Conservation (phyloP, 1,140 invertebrate species). For the Papilio helenus region DNA sequence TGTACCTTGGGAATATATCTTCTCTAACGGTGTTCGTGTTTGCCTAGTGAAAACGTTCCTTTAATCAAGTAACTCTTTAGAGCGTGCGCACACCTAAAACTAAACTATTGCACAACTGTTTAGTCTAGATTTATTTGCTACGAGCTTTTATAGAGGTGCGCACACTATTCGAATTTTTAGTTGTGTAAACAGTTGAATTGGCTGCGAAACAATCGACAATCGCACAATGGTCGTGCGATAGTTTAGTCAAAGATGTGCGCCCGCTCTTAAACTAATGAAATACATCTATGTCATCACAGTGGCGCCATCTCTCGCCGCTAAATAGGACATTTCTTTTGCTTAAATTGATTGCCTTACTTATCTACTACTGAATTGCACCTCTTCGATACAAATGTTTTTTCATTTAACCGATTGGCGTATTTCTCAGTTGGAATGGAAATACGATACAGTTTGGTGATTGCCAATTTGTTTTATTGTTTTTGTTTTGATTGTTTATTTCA, state of each 20-base stretch:
- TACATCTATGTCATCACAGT: background rate
- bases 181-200: too few species aligned
- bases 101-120: too few species aligned
- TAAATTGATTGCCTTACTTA: slow-evolving; percentile 4
- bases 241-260: too few species aligned
- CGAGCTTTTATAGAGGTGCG: too few species aligned
- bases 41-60: background rate
- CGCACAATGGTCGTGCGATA: too few species aligned
- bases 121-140: too few species aligned
- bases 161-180: too few species aligned
- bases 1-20: too few species aligned
- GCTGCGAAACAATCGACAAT: too few species aligned
- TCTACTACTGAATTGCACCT: background rate
- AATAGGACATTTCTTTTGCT: background rate
- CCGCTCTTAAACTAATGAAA: background rate
- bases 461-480: background rate
- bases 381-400: slow-evolving; percentile 26
- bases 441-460: background rate
- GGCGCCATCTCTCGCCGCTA: background rate
- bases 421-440: slow-evolving; percentile 9
- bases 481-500: background rate
- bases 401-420: slow-evolving; percentile 4
- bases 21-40: background rate
- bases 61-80: background rate
- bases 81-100: too few species aligned